A percentile compares a stretch with the other conserved stretches of the same genome.
Evolutionary conservation across 2,113 vertebrate species (phyloP).

Genomic region (Tragelaphus strepsiceros): DNA sequence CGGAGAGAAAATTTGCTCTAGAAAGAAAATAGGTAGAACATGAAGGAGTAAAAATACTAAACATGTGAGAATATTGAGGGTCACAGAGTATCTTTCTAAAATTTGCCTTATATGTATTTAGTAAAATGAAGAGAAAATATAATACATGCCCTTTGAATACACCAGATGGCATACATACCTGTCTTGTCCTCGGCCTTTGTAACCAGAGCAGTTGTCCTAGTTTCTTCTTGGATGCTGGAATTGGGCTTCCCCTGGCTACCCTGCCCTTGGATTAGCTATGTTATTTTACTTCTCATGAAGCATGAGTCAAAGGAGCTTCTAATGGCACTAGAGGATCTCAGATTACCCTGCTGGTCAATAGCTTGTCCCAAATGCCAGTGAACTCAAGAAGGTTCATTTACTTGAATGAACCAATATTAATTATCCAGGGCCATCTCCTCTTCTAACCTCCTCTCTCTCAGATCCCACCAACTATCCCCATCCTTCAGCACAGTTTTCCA

Average conservation of each 20-base stretch:
- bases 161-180: rapidly evolving
- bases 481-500: neutral
- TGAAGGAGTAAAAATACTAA: neutral
- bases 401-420: neutral
- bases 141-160: neutral
- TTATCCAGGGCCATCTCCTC: neutral
- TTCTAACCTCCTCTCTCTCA: neutral
- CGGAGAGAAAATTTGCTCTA: neutral
- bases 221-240: neutral
- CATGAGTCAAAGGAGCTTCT: neutral
- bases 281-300: neutral
- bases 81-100: neutral
- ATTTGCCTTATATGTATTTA: neutral
- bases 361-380: neutral
- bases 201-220: neutral
- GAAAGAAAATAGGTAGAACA: neutral
- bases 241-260: too few species aligned
- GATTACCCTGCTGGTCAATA: neutral
- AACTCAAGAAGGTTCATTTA: neutral
- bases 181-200: neutral
- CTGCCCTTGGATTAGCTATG: neutral
- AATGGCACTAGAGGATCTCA: neutral
- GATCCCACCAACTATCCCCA: neutral
- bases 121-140: neutral
- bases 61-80: neutral